Evolutionary conservation across 2,888 invertebrate species (phyloP).

Genomic region (Dioctria linearis): DNA sequence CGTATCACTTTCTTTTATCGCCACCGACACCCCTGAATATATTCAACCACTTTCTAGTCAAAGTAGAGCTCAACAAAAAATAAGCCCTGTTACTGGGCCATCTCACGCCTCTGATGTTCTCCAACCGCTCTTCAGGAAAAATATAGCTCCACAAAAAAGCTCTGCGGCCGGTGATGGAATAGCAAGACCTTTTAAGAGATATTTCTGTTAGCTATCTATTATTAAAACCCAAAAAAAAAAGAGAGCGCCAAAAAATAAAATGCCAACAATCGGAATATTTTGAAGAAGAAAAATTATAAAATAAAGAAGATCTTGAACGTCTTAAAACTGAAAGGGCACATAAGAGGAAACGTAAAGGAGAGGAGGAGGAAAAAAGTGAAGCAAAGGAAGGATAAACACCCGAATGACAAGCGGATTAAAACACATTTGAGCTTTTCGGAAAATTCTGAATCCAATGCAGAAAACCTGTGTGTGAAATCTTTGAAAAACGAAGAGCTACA

Average conservation of each 20-base stretch:
- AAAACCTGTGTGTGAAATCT: too few relatives aligned
- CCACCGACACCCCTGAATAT: not conserved
- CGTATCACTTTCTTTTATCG: not conserved
- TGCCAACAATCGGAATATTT: not conserved
- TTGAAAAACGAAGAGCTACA: too few relatives aligned
- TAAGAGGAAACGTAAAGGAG: not conserved
- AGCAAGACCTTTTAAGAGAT: not conserved
- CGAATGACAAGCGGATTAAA: not conserved
- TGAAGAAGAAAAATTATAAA: not conserved
- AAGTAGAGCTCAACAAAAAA: not conserved
- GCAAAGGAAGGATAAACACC: not conserved
- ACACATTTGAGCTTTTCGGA: too few relatives aligned
- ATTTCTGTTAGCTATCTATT: not conserved
- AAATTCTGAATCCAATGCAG: too few relatives aligned
- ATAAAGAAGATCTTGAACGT: not conserved
- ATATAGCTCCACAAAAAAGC: constrained; percentile 4
- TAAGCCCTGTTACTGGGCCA: not conserved
- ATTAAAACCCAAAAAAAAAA: constrained; percentile 3
- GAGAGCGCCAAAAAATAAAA: not conserved
- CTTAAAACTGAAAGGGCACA: not conserved
- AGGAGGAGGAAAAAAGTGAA: not conserved
- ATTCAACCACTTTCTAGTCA: constrained; percentile 3
- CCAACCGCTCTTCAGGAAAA: not conserved
- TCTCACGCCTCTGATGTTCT: not conserved
- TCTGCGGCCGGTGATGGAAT: not conserved